Conservation (phyloP, 2,888 invertebrate genomes). For the Nebria salina region DNA sequence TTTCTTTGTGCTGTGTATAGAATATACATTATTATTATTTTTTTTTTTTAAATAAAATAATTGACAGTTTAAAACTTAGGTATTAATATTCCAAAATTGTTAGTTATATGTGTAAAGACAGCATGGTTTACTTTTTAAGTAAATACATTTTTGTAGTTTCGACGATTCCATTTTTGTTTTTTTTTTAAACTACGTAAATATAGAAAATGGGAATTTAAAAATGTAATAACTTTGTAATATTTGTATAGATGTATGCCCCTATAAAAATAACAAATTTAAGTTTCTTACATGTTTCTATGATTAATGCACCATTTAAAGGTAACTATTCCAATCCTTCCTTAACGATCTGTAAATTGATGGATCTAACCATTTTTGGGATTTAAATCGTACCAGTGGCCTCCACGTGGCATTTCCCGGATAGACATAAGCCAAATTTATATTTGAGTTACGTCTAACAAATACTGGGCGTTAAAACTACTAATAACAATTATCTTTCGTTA, state of each 20-base stretch:
- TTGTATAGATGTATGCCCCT: constrained; percentile 38
- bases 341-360: background rate
- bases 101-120: constrained; percentile 38
- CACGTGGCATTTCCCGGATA: background rate
- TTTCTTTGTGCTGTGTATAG: constrained; percentile 23
- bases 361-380: background rate
- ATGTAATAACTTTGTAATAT: constrained; percentile 42
- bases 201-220: constrained; percentile 18
- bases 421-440: background rate
- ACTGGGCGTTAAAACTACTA: background rate
- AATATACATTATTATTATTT: constrained; percentile 20
- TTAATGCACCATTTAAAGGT: background rate
- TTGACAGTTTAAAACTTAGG: background rate
- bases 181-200: background rate
- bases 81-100: constrained; percentile 33
- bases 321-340: too few species aligned
- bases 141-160: background rate
- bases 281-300: constrained; percentile 9
- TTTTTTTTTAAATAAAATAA: constrained; percentile 12
- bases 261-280: constrained; percentile 7
- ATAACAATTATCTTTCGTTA: background rate
- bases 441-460: background rate
- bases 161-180: background rate
- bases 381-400: background rate
- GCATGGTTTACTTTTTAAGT: constrained; percentile 25